Conservation (phyloP, 2,113 vertebrate species). For the Sminthopsis crassicaudata region DNA sequence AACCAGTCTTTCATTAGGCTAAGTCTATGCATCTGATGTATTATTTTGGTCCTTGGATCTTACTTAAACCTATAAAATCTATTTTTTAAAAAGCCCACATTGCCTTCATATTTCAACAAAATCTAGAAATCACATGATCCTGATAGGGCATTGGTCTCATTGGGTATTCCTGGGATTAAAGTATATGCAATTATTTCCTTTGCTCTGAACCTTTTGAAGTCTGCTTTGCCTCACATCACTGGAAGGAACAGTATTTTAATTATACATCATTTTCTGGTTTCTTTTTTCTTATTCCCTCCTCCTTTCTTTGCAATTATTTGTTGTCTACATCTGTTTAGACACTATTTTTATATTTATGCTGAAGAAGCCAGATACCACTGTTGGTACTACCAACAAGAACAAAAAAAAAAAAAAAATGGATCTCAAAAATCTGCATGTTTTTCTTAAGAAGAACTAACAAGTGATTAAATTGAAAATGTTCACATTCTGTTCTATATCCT, state of each 20-base stretch:
- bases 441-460: background rate
- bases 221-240: slow-evolving; percentile 18
- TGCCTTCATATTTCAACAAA: background rate
- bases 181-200: background rate
- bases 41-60: background rate
- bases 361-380: background rate
- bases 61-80: background rate
- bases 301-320: background rate
- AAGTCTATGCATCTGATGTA: background rate
- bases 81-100: background rate
- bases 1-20: slow-evolving; percentile 19
- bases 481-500: background rate
- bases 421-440: background rate
- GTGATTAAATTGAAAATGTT: background rate
- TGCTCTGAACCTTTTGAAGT: background rate
- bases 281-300: background rate
- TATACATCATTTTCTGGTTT: background rate
- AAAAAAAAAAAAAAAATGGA: background rate
- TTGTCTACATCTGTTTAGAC: background rate
- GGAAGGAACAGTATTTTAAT: slow-evolving; percentile 22
- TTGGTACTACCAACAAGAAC: background rate
- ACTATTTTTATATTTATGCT: background rate
- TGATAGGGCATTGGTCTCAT: background rate
- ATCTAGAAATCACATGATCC: slow-evolving; percentile 8
- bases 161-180: background rate